Conservation (phyloP, 2,888 invertebrate genomes). For the Synergus japonicus region DNA sequence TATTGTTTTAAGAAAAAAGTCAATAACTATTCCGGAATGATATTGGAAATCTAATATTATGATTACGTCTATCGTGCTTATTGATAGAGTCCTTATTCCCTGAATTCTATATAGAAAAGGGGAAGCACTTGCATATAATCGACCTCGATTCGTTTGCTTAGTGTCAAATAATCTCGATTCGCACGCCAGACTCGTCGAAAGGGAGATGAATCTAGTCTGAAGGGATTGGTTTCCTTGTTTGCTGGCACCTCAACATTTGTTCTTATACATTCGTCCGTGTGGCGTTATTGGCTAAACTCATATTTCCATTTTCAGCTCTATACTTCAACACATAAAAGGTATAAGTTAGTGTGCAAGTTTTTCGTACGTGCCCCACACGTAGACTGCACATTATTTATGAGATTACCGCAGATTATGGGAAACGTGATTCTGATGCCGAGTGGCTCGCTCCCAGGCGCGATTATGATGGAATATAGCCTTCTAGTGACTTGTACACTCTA, state of each 20-base stretch:
- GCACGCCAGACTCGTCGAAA: conserved; percentile 49
- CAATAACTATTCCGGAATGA: not conserved
- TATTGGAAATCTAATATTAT: not conserved
- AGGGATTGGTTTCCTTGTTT: conserved; percentile 54
- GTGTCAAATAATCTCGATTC: conserved; percentile 67
- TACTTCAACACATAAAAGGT: conserved; percentile 33
- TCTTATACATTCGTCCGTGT: conserved; percentile 47
- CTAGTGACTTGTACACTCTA: conserved; percentile 23
- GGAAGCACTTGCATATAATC: conserved; percentile 66
- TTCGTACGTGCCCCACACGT: conserved; percentile 59
- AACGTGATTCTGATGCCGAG: conserved; percentile 66
- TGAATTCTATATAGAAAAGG: conserved; percentile 64
- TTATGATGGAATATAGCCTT: conserved; percentile 28
- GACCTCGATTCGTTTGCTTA: conserved; percentile 65
- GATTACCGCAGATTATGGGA: conserved; percentile 70
- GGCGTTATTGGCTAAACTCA: conserved; percentile 46
- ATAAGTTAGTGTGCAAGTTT: conserved; percentile 57
- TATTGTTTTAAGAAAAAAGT: not conserved
- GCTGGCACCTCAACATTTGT: conserved; percentile 52
- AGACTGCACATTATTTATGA: conserved; percentile 69
- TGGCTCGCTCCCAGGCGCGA: conserved; percentile 52
- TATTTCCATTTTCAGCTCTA: not conserved
- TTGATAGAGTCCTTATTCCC: conserved; percentile 35
- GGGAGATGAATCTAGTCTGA: conserved; percentile 60
- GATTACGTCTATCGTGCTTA: conserved; percentile 11